Evolutionary conservation across 2,113 vertebrate genomes (phyloP).

Genomic region (Gallinago undulata): DNA sequence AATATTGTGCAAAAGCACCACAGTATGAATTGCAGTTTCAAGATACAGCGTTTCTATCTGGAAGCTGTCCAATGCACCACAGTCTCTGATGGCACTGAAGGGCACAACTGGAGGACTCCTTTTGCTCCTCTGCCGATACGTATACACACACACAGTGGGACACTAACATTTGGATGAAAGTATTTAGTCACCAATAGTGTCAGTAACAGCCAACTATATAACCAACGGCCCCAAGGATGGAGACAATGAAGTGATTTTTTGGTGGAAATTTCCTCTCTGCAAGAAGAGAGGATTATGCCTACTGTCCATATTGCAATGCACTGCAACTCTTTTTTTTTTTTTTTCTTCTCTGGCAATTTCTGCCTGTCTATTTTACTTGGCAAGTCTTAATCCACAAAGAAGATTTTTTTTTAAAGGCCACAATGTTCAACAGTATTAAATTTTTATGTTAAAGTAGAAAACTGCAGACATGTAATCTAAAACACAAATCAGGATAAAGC

Average conservation of each 20-base stretch:
- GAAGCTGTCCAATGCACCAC: not conserved
- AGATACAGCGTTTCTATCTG: not conserved
- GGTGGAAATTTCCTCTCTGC: not conserved
- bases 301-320: not conserved
- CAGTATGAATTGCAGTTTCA: not conserved
- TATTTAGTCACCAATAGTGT: not conserved
- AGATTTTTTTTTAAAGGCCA: not conserved
- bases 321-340: not conserved
- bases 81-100: not conserved
- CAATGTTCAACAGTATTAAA: not conserved
- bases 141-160: not conserved
- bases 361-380: not conserved
- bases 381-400: not conserved
- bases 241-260: not conserved
- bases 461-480: not conserved
- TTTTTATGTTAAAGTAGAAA: not conserved
- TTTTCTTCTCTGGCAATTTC: not conserved
- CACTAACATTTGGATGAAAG: not conserved
- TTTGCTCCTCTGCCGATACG: not conserved
- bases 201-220: not conserved
- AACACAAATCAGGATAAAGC: not conserved
- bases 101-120: not conserved
- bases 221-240: not conserved
- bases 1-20: not conserved
- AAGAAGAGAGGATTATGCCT: not conserved